Evolutionary conservation across 1,140 invertebrate genomes (phyloP), one percentile per base, ranked within the genome.

Genomic region (Chironomus striatipennis): DNA sequence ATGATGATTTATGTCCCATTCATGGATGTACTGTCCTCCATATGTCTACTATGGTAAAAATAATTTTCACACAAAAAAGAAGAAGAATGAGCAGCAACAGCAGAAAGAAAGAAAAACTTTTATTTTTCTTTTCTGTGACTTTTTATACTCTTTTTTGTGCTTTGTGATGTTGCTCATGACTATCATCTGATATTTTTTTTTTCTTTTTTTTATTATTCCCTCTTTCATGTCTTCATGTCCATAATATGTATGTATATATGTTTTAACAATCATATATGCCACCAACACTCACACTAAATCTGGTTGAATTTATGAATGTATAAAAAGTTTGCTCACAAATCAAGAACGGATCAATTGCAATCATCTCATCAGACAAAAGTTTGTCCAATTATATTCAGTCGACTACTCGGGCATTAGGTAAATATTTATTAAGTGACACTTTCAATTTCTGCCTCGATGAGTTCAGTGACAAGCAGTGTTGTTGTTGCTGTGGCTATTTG

Each of bases 371-470:
- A 1, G 92, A 95, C 78, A 87, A 90, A 4, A 84, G 90, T 21
- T 83, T 96, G n/a, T 91, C 93, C 2, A 87, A 90, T 4, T 93
- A 96, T 79, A 89, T 97, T 75, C 91, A 94, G 81, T 95, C 93
- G 17, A 91, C 97, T 79, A 95, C 94, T 79, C 90, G 93, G 79
- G 90, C 94, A 2, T 79, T 91, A 24, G 92, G 83, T 97, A 21
- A 91, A 94, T 78, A 88, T 91, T 2, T 83, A 90, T 70, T 8
- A 18, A 2, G 9, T 70, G 9, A 20, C 65, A 20, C 20, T 70
- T 70, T 70, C 47, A 57, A 57, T 57, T 57, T n/a, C 12, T 57
- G 5, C 24, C 2, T 5, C 5, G 24, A 34, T 34, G 24, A 34
- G 24, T 34, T 34, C 24, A 34, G 24, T 34, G 24, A 1, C 24